A percentile compares a stretch with the other conserved stretches of the same genome.
phyloP scores from a whole-genome alignment of 2,888 invertebrate genomes.

The Habroteleia sp. region DNA sequence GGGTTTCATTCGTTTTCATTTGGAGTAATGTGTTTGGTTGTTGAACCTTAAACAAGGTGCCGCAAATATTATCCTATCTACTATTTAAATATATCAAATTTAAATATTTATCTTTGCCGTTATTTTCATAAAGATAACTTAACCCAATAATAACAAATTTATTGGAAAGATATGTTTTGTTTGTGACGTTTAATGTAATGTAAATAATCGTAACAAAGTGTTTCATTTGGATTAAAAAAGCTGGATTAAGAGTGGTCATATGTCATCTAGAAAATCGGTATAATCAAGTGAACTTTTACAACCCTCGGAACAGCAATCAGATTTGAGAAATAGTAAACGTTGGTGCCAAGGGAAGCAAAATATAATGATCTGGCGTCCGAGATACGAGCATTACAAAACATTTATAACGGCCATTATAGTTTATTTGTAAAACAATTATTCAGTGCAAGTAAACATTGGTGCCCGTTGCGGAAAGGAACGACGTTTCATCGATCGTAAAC shows the following conservation, averaged over 20 bases:
- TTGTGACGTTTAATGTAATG: no score
- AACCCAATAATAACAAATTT: no score
- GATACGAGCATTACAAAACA: constrained; percentile 12
- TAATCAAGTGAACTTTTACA: constrained; percentile 14
- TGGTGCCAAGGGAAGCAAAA: constrained; percentile 21
- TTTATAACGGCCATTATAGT: constrained; percentile 34
- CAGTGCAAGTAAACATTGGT: constrained; percentile 34
- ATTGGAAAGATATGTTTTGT: no score
- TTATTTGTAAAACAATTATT: constrained; percentile 50
- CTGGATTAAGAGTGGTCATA: no score
- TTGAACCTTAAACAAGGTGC: no score
- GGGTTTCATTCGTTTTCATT: constrained; percentile 40
- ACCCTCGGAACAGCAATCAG: neutral
- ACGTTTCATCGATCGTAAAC: constrained; percentile 44
- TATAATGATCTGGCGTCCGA: constrained; percentile 17
- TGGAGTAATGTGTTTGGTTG: neutral
- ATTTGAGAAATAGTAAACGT: constrained; percentile 10
- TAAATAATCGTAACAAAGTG: no score
- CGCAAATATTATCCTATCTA: no score
- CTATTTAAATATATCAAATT: no score
- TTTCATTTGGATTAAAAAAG: no score
- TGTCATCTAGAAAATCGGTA: constrained; percentile 1
- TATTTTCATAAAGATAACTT: no score
- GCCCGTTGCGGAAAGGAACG: constrained; percentile 38
- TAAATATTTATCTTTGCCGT: no score